Base-by-base conservation (phyloP, 2,113 vertebrate genomes). In the Enhydra lutris region DNA sequence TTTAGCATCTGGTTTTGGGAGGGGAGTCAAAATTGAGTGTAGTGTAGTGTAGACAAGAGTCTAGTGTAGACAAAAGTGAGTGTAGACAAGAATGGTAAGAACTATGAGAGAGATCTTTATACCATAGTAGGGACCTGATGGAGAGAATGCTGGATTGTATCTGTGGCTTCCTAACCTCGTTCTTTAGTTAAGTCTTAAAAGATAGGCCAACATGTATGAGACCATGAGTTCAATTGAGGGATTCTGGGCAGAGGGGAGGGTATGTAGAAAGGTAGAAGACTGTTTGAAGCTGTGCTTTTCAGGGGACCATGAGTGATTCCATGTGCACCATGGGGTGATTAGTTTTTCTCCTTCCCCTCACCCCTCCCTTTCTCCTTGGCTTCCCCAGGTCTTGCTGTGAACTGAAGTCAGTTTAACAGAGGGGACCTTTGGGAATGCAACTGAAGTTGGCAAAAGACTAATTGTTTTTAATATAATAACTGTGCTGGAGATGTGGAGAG, bases 401-500 rank as follows among this genome's bases (percentile, higher is more conserved):
- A 50, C 26, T 71, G 36, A 92, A 71, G 18, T 96, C 63, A 85
- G 24, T 21, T 73, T 91, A 89, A 87, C n/a, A 65, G 47, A 81
- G 74, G 63, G 20, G 63, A 11, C 39, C 47, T 63, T 91, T 42
- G 50, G 76, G 29, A 93, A 4, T 42, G 18, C n/a, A 94, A 59
- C 69, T 94, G n/a, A 84, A 85, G 36, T 90, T 88, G 84, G 31
- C 74, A 81, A 80, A 94, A 84, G 36, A 80, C 11, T 80, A 92
- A 74, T 65, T 13, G 45, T 89, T 91, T 91, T 86, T 61, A 81
- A 21, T 9, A 6, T 73, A 65, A 67, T 83, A 89, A 61, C 42
- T 97, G 18, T 82, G 71, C 24, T 95, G 59, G 39, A 89, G 31
- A 76, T 63, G 42, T 26, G 69, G 52, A 80, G 69, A 90, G 80